Evolutionary conservation across 2,113 vertebrate genomes (phyloP), one percentile per base, ranked within the genome.

Genomic region (Paramormyrops kingsleyae): DNA sequence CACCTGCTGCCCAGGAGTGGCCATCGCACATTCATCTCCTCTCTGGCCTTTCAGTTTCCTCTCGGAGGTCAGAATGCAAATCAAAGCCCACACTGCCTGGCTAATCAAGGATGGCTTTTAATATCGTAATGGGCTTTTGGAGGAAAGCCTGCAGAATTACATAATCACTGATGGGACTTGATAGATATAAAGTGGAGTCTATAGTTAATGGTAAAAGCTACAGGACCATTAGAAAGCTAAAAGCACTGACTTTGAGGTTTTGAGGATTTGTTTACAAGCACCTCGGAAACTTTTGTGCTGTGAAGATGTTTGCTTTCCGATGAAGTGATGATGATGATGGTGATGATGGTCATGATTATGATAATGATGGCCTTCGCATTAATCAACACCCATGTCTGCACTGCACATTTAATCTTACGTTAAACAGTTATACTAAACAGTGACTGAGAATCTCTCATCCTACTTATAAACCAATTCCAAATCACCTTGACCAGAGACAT

Each of bases 91-190:
- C 86, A 70, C 47, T 3, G 7, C 0, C 0, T 91, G 91, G 74
- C 74, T 94, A 91, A 93, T 84, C 90, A 89, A 92, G 91, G 90
- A 90, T 90, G 91, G 90, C 89, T 92, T 95, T 93, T 94, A 93
- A 94, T 95, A 94, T 93, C 87, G 92, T 94, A 96, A 96, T 95
- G 94, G 94, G 91, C 44, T 87, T 84, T 39, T 66, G 80, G 93
- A 53, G 59, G 56, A 52, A 83, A 89, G 88, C 88, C 46, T 27
- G 88, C 24, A 88, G 44, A 31, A 47, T 88, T 66, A 88, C 8
- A 52, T 77, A 27, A 80, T 77, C 88, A 88, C 12, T 49, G 59
- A 27, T 47, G 15, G 53, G 59, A 17, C 1, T n/a, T n/a, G 47
- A 66, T 62, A 70, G 56, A 44, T 46, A 31, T 46, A 42, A 47